These are phyloP conservation scores for Melanargia galathea DNA, from an alignment of 2,888 invertebrate genomes.

Conservation along the genomic window DNA sequence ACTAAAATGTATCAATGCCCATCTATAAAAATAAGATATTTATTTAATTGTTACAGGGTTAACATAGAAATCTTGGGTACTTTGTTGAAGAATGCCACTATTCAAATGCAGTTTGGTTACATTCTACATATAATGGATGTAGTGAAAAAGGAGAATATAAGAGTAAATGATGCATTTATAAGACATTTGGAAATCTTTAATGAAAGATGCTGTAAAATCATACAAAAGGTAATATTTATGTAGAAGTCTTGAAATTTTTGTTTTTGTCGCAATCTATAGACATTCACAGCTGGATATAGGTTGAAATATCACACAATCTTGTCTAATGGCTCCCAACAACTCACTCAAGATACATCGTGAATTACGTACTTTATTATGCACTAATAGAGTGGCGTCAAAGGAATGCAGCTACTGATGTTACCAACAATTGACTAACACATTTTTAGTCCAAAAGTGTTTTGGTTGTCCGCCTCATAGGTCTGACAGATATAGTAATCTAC, in stretches of 20 bases:
- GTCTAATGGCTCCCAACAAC: too few species aligned
- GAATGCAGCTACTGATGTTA: too few species aligned
- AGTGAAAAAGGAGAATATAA: conserved; percentile 83
- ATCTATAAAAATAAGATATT: not conserved
- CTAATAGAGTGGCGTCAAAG: too few species aligned
- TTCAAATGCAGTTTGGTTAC: conserved; percentile 84
- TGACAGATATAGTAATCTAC: too few species aligned
- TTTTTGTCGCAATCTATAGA: conserved; percentile 14
- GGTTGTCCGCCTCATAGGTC: too few species aligned
- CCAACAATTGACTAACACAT: too few species aligned
- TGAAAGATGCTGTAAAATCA: conserved; percentile 76
- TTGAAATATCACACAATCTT: too few species aligned
- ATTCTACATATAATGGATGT: conserved; percentile 86
- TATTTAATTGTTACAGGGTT: conserved; percentile 69
- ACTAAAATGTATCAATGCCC: not conserved
- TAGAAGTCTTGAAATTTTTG: too few species aligned
- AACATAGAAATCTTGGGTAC: conserved; percentile 90
- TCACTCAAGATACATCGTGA: too few species aligned
- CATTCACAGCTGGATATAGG: not conserved
- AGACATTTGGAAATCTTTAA: conserved; percentile 84
- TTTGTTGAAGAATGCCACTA: conserved; percentile 86
- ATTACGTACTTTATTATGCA: too few species aligned
- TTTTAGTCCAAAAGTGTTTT: too few species aligned
- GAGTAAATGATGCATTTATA: conserved; percentile 83
- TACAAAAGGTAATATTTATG: conserved; percentile 76